These are phyloP conservation scores for Coenobita brevimanus DNA, from an alignment of 1,140 invertebrate species.

Conservation along the genomic window DNA sequence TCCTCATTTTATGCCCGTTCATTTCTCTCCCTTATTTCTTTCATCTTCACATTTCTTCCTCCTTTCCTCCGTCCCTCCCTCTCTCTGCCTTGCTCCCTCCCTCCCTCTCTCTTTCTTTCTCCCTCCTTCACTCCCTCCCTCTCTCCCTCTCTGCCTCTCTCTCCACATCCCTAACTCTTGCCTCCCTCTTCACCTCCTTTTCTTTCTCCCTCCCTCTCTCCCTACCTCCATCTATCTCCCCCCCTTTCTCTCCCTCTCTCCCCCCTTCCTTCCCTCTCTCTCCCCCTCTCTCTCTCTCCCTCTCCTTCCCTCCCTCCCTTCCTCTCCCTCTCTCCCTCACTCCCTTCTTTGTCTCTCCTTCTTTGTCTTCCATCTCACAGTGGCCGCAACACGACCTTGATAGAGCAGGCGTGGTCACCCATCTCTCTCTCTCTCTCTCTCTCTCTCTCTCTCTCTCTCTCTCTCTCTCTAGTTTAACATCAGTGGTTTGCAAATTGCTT, in stretches of 20 bases:
- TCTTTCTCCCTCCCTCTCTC: neutral
- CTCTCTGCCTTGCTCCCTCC: neutral
- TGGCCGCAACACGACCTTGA: too few relatives aligned
- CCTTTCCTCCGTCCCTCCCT: neutral
- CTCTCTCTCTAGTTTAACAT: too few relatives aligned
- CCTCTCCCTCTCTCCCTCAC: too few relatives aligned
- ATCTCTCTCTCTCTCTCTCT: conserved; percentile 28
- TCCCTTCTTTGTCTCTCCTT: too few relatives aligned
- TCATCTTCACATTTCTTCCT: neutral
- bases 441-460: neutral
- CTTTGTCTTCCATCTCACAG: too few relatives aligned
- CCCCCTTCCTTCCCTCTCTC: neutral
- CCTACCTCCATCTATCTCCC: neutral
- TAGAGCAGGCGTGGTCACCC: neutral
- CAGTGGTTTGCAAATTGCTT: too few relatives aligned
- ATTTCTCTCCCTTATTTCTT: neutral
- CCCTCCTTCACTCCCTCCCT: neutral
- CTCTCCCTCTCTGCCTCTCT: too few relatives aligned
- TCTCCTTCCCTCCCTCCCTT: too few relatives aligned
- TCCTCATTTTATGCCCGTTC: neutral
- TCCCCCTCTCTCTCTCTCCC: neutral
- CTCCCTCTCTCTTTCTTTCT: neutral
- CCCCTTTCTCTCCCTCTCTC: neutral
- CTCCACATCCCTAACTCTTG: too few relatives aligned
- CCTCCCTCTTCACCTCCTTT: neutral